Evolutionary conservation across 1,140 invertebrate species (phyloP).

Genomic region (Tribolium madens): DNA sequence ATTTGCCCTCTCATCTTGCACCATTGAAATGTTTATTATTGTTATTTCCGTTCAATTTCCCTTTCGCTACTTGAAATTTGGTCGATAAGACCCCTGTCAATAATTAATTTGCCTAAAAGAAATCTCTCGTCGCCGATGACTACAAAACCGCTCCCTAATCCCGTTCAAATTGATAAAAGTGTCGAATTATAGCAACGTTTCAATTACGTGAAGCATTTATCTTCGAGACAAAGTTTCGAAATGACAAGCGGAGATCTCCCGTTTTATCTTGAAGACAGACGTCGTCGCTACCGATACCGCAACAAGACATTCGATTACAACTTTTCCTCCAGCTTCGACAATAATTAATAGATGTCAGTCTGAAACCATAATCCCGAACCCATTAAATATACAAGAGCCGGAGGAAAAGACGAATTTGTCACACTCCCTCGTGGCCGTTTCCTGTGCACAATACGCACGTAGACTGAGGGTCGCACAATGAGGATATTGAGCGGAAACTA

Average conservation of each 20-base stretch:
- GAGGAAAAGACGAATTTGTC: conserved; percentile 12
- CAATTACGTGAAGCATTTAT: conserved; percentile 34
- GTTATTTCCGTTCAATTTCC: too few species aligned
- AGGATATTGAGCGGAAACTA: conserved; percentile 42
- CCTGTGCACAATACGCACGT: conserved; percentile 6
- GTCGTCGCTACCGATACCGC: conserved; percentile 13
- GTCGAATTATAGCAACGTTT: conserved; percentile 35
- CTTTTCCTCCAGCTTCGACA: conserved; percentile 32
- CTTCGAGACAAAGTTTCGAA: conserved; percentile 34
- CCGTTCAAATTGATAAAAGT: conserved; percentile 24
- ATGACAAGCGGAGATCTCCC: conserved; percentile 35
- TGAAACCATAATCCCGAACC: conserved; percentile 11
- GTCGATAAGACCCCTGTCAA: too few species aligned
- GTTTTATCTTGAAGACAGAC: conserved; percentile 36
- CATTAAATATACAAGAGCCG: conserved; percentile 28
- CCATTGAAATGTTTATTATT: too few species aligned
- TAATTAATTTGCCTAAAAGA: too few species aligned
- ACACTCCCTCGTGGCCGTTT: not conserved
- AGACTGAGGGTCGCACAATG: conserved; percentile 1
- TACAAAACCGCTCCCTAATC: not conserved
- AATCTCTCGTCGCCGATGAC: too few species aligned
- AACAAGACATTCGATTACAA: conserved; percentile 37
- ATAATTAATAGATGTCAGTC: conserved; percentile 36
- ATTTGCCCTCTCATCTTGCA: too few species aligned
- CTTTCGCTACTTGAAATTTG: too few species aligned